phyloP scores from a whole-genome alignment of 2,113 vertebrate genomes.

The Rousettus leschenaultii region DNA sequence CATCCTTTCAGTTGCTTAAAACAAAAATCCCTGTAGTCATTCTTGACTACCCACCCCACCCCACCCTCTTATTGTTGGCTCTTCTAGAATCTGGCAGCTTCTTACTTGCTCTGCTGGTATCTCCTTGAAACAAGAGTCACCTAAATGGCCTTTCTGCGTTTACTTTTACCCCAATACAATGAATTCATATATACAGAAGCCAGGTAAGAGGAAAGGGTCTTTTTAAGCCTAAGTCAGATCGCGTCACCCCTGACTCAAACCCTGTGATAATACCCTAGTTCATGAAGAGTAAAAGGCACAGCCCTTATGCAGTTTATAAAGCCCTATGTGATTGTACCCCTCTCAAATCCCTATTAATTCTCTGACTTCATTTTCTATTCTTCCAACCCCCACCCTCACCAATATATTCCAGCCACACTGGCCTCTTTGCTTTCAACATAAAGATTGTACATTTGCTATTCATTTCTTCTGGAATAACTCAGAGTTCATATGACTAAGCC shows the following conservation, averaged over 20 bases:
- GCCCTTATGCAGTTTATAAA: neutral
- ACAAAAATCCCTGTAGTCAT: neutral
- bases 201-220: accelerated
- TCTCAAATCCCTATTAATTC: accelerated
- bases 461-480: neutral
- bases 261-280: neutral
- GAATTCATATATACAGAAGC: neutral
- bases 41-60: accelerated
- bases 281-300: neutral
- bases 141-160: neutral
- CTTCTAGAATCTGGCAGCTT: neutral
- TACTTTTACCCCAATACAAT: neutral
- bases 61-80: neutral
- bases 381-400: accelerated
- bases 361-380: neutral
- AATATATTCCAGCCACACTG: neutral
- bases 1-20: neutral
- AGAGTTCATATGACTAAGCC: neutral
- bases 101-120: neutral
- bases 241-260: neutral
- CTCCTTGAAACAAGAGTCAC: neutral
- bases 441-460: neutral
- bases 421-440: neutral
- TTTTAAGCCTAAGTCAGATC: neutral
- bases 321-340: neutral